These are phyloP conservation scores for Cheilosia grossa DNA, from an alignment of 2,888 invertebrate genomes.

Conservation along the genomic window DNA sequence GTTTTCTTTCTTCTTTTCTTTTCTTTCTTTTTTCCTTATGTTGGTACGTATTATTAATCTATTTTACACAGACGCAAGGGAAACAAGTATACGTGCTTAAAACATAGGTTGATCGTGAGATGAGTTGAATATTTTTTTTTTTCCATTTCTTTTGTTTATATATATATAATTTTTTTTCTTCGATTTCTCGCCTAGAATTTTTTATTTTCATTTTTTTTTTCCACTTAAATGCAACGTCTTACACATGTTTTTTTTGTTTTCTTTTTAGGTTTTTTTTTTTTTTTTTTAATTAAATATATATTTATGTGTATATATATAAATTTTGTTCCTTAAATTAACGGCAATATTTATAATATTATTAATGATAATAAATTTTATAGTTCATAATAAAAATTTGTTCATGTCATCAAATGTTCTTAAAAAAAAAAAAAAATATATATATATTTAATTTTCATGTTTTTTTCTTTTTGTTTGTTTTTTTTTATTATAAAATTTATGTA, in stretches of 20 bases:
- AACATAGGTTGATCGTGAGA: constrained; percentile 70
- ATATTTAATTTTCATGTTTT: constrained; percentile 15
- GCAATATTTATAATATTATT: constrained; percentile 70
- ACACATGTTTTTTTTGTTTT: constrained; percentile 42
- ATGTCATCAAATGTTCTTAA: constrained; percentile 43
- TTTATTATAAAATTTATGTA: not conserved
- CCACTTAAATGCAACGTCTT: constrained; percentile 70
- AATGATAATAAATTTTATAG: constrained; percentile 71
- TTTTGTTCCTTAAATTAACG: constrained; percentile 68
- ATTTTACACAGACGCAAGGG: constrained; percentile 72
- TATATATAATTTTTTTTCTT: constrained; percentile 16
- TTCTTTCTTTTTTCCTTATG: constrained; percentile 17
- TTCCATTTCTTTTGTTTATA: constrained; percentile 26
- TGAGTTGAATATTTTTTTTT: constrained; percentile 50
- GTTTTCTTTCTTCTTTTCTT: constrained; percentile 25
- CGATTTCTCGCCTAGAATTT: constrained; percentile 20
- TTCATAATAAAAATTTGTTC: constrained; percentile 69
- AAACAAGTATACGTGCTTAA: constrained; percentile 72
- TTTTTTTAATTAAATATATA: constrained; percentile 45
- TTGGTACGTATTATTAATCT: constrained; percentile 54
- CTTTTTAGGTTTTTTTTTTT: constrained; percentile 1
- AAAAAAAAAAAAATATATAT: constrained; percentile 4
- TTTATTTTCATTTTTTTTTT: constrained; percentile 23
- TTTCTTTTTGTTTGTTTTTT: not conserved
- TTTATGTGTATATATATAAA: constrained; percentile 59